A percentile compares a stretch with the other conserved stretches of the same genome.
Conservation (phyloP, 2,797 vertebrate genomes). For the Acomys russatus region DNA sequence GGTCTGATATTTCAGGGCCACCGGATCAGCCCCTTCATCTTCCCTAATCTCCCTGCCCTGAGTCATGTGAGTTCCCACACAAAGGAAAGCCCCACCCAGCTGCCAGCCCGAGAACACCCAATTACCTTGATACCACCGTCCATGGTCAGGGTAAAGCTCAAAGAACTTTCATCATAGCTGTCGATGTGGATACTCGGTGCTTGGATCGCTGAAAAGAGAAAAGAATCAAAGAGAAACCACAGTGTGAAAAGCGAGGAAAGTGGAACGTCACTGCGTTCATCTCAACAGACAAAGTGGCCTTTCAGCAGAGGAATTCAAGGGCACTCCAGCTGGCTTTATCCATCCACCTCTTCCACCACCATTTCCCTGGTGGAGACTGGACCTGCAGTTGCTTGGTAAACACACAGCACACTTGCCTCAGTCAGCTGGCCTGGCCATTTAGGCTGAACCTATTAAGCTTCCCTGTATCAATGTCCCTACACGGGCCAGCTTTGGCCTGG, state of each 20-base stretch:
- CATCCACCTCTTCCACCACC: neutral
- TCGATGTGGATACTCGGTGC: constrained; percentile 92
- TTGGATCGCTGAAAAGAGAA: constrained; percentile 91
- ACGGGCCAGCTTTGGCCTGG: neutral
- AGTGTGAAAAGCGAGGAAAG: neutral
- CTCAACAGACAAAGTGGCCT: constrained; percentile 11
- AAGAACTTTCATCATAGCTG: constrained; percentile 89
- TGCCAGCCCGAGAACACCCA: neutral
- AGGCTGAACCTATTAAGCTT: neutral
- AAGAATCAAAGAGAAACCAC: neutral
- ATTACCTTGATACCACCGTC: constrained; percentile 91
- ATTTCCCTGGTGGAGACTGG: neutral
- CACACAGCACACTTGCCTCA: neutral
- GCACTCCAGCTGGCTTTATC: neutral
- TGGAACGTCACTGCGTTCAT: neutral
- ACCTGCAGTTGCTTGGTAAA: neutral
- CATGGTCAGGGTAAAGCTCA: constrained; percentile 93
- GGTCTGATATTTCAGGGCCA: neutral
- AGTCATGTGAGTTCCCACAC: accelerated
- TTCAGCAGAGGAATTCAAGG: neutral
- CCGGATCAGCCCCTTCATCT: neutral
- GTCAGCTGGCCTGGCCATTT: neutral
- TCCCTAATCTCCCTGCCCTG: neutral
- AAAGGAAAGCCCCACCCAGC: neutral
- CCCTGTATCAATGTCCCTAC: neutral